Conservation (phyloP, 2,888 invertebrate species). For the Callinectes sapidus region DNA sequence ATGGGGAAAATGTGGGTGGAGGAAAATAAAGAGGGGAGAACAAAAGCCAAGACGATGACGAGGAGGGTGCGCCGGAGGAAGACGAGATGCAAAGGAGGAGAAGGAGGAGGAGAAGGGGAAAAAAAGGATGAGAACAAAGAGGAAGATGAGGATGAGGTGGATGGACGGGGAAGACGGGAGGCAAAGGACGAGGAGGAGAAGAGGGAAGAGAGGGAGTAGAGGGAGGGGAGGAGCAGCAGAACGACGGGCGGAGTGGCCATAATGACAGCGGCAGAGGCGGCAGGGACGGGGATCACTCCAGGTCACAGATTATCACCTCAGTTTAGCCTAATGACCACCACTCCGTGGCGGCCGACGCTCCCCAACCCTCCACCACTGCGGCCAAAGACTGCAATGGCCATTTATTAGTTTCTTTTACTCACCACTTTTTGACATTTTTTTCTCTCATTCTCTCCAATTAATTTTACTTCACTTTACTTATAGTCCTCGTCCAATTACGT, state of each 20-base stretch:
- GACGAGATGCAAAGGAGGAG: neutral
- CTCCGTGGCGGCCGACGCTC: constrained; percentile 24
- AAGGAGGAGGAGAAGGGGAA: neutral
- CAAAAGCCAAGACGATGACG: neutral
- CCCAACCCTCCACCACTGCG: constrained; percentile 10
- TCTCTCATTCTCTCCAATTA: neutral
- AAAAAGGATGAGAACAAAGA: neutral
- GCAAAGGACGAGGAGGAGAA: neutral
- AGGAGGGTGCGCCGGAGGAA: neutral
- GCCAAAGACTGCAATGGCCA: constrained; percentile 38
- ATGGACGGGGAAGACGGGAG: neutral
- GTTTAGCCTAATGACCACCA: constrained; percentile 53
- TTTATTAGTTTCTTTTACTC: neutral
- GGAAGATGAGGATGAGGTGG: neutral
- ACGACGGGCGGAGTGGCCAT: neutral
- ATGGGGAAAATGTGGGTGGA: neutral
- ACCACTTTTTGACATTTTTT: neutral
- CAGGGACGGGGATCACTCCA: constrained; percentile 46
- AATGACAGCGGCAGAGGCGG: constrained; percentile 26
- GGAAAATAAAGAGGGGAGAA: neutral
- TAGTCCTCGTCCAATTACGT: neutral
- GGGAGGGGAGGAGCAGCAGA: neutral
- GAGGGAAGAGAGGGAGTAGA: neutral
- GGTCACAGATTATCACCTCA: constrained; percentile 53
- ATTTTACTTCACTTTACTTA: neutral